Evolutionary conservation across 1,140 invertebrate species (phyloP), one percentile per base, ranked within the genome.

Genomic region (Theocolax elegans): DNA sequence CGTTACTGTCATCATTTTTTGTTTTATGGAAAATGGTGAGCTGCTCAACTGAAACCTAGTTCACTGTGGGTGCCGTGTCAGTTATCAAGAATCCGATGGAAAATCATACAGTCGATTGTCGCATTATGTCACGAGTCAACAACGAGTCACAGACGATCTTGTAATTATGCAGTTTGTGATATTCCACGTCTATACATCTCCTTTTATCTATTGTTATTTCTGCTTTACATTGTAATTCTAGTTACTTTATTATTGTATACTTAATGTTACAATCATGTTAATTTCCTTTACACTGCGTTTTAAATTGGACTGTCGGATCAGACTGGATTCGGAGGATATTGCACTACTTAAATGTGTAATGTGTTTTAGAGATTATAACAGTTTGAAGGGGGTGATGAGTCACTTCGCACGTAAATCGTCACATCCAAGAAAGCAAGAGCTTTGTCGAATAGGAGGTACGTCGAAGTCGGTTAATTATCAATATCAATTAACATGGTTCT

Each of bases 141-240:
- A 67, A 67, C 66, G 72, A 73, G 66, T 73, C 60, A 67, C 72
- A 69, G 72, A 73, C 67, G 71, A 75, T 70, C 64, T 71, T 66
- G 44, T 17, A 31, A 59, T 58, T 60, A 71, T 71, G 60, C 68
- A 46, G 31, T 58, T 60, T 23, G 17, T 66, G 42, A 9, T 68
- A 31, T 60, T 60, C 60, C 23, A 58, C 56, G 44, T 59, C 40
- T 60, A 27, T 56, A 56, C 27, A 71, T 64, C 35, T 67, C 65
- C 59, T 56, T 51, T 49, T 72, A 29, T 64, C 46, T 64, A 71
- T 64, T 69, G 29, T 42, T 62, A 53, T 48, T 65, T 59, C 23
- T 66, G 42, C 25, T 59, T 71, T 62, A 67, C 23, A 64, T 42
- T 48, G 23, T 7, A 53, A 62, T 62, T 35, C 31, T 35, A 35